Conservation (phyloP, 2,113 vertebrate genomes). For the Copsychus sechellarum region DNA sequence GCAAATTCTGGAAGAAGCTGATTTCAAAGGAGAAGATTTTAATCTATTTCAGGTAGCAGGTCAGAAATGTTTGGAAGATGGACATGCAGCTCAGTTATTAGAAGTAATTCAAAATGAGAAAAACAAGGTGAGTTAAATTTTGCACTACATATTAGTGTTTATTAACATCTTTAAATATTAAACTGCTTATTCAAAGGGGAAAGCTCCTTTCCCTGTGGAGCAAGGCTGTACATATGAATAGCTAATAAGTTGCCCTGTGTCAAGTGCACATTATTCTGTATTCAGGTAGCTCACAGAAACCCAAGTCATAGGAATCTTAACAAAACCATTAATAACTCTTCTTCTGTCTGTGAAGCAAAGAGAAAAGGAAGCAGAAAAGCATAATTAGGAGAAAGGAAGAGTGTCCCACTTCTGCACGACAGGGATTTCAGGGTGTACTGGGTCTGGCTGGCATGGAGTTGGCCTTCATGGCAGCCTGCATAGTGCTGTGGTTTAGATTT, state of each 20-base stretch:
- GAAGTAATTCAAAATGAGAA: constrained; percentile 89
- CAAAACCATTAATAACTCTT: neutral
- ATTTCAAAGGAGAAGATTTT: constrained; percentile 88
- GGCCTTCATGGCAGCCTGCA: neutral
- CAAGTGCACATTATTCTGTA: neutral
- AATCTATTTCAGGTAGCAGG: constrained; percentile 84
- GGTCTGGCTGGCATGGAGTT: neutral
- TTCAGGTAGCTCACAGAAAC: neutral
- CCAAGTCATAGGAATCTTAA: neutral
- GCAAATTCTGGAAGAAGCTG: constrained; percentile 85
- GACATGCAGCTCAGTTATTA: constrained; percentile 82
- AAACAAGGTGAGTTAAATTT: constrained; percentile 82
- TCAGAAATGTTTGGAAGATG: constrained; percentile 88
- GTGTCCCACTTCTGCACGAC: neutral
- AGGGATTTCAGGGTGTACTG: neutral
- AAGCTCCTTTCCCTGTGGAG: neutral
- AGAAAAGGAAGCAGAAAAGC: neutral
- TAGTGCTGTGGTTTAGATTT: neutral
- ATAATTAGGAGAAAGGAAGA: neutral
- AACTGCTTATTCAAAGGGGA: neutral
- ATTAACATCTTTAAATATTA: neutral
- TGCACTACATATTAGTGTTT: neutral
- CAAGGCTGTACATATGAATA: neutral
- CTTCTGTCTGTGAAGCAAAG: neutral
- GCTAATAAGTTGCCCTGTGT: neutral